These are phyloP conservation scores for Melozone crissalis DNA, from an alignment of 2,113 vertebrate species.

Conservation along the genomic window DNA sequence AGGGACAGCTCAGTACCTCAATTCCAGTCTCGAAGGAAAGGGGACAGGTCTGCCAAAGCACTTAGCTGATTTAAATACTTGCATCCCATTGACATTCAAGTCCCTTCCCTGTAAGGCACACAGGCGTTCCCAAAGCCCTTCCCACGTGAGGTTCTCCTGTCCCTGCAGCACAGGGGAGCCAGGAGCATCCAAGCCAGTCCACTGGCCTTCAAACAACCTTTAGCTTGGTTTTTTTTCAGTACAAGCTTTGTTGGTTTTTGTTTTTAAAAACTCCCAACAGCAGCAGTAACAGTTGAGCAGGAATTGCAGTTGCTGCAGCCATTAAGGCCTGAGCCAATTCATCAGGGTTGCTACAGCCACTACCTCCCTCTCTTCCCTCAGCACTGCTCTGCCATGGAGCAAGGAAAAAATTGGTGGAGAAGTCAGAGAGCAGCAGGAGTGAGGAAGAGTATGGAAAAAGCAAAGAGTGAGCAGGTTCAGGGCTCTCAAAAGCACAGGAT, in stretches of 20 bases:
- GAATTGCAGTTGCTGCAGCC: background rate
- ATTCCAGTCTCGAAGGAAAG: background rate
- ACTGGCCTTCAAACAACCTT: conserved; percentile 44
- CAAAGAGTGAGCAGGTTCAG: background rate
- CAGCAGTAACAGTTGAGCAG: background rate
- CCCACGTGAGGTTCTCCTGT: background rate
- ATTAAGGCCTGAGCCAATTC: background rate
- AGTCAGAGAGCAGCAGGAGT: background rate
- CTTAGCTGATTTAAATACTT: background rate
- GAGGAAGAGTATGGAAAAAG: background rate
- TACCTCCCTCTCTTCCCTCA: fast-evolving
- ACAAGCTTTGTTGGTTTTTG: background rate
- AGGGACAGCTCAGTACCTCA: background rate
- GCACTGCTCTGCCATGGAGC: background rate
- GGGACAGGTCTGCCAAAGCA: conserved; percentile 7
- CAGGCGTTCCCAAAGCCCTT: background rate
- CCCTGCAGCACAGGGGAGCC: background rate
- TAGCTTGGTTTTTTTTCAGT: background rate
- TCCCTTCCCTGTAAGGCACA: background rate
- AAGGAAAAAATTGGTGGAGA: background rate
- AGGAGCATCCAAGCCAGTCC: background rate
- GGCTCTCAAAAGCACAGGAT: background rate
- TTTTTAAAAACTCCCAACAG: background rate
- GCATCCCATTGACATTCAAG: background rate
- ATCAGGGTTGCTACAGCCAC: background rate